Evolutionary conservation across 2,888 invertebrate genomes (phyloP).

Genomic region (Macaria notata): DNA sequence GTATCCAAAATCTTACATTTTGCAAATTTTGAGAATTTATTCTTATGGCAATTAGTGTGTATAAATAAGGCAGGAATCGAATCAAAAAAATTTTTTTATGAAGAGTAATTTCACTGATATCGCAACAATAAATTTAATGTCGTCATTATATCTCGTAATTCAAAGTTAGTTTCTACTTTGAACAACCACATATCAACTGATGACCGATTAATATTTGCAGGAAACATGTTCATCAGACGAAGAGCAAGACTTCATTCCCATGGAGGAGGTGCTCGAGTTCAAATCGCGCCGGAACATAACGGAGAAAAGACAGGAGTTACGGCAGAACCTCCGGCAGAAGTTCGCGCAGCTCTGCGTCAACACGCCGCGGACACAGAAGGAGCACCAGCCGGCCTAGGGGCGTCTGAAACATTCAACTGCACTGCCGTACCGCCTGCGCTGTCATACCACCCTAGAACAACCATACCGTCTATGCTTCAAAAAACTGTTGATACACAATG

Average conservation of each 20-base stretch:
- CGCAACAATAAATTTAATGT: too few relatives aligned
- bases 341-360: constrained; percentile 90
- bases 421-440: constrained; percentile 33
- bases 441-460: constrained; percentile 8
- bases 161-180: too few relatives aligned
- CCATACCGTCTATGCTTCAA: not conserved
- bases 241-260: constrained; percentile 91
- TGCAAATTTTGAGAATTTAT: too few relatives aligned
- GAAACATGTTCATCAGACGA: constrained; percentile 90
- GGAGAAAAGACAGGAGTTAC: constrained; percentile 90
- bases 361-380: constrained; percentile 59
- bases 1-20: too few relatives aligned
- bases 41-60: too few relatives aligned
- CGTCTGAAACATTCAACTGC: constrained; percentile 44
- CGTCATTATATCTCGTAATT: too few relatives aligned
- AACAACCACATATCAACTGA: too few relatives aligned
- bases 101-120: too few relatives aligned
- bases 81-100: too few relatives aligned
- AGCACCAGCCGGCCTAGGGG: constrained; percentile 50
- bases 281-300: constrained; percentile 90
- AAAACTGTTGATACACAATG: not conserved
- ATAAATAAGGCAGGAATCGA: too few relatives aligned
- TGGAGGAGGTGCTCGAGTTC: constrained; percentile 94
- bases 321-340: constrained; percentile 90
- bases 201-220: constrained; percentile 61